These are phyloP conservation scores for Andrena praecox DNA, from an alignment of 2,888 invertebrate species.

Conservation along the genomic window DNA sequence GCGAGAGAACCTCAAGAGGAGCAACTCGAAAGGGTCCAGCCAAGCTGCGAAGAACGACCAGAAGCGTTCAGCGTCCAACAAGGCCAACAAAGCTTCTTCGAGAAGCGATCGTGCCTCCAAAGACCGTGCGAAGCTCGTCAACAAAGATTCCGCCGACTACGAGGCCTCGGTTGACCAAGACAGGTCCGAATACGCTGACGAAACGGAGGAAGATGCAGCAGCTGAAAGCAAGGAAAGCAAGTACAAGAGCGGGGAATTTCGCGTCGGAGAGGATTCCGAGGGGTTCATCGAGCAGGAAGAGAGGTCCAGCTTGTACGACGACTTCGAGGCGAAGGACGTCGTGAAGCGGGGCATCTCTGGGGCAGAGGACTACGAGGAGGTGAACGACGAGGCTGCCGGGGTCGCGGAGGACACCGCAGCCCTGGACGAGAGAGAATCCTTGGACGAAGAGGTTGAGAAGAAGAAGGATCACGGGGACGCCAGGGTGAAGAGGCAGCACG, in stretches of 20 bases:
- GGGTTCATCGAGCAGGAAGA: slow-evolving; percentile 61
- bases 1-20: slow-evolving; percentile 4
- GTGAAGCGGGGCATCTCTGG: slow-evolving; percentile 58
- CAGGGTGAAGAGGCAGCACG: slow-evolving; percentile 56
- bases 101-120: slow-evolving; percentile 6
- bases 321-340: slow-evolving; percentile 69
- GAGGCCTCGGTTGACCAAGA: slow-evolving; percentile 28
- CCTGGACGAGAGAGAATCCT: slow-evolving; percentile 1
- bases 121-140: not conserved
- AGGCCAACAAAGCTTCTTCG: not conserved
- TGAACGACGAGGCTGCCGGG: slow-evolving; percentile 29
- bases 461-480: slow-evolving; percentile 35
- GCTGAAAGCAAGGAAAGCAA: not conserved
- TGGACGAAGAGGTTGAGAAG: slow-evolving; percentile 39
- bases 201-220: slow-evolving; percentile 10
- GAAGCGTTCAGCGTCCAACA: slow-evolving; percentile 13
- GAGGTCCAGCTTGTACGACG: slow-evolving; percentile 61
- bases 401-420: slow-evolving; percentile 25
- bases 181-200: slow-evolving; percentile 19
- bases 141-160: slow-evolving; percentile 58
- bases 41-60: not conserved
- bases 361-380: slow-evolving; percentile 70
- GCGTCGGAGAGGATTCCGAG: slow-evolving; percentile 21
- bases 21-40: not conserved
- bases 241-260: slow-evolving; percentile 5